Evolutionary conservation across 2,888 invertebrate genomes (phyloP).

Genomic region (Bimastos eiseni): DNA sequence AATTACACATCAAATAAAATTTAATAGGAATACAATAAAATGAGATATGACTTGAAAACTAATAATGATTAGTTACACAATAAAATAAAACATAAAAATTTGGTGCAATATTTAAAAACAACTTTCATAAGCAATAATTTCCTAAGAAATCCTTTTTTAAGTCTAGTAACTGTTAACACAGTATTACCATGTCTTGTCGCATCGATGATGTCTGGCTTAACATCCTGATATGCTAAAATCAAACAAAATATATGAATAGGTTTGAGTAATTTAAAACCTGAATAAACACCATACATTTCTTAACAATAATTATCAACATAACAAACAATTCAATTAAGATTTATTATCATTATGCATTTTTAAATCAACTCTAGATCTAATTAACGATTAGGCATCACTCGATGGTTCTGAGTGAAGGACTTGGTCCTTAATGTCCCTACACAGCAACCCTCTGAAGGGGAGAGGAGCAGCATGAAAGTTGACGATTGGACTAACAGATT

Average conservation of each 20-base stretch:
- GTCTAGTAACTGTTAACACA: background rate
- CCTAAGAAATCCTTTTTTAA: background rate
- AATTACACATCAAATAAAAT: too few species aligned
- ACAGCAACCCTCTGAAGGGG: too few species aligned
- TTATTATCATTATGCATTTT: too few species aligned
- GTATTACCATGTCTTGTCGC: conserved; percentile 59
- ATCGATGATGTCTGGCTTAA: conserved; percentile 59
- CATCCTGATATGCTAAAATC: conserved; percentile 54
- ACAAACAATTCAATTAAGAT: background rate
- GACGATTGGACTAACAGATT: too few species aligned
- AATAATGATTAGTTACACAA: too few species aligned
- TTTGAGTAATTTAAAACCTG: background rate
- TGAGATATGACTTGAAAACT: too few species aligned
- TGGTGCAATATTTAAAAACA: background rate
- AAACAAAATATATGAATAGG: background rate
- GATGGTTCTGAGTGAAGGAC: too few species aligned
- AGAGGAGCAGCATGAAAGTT: too few species aligned
- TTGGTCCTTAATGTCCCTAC: too few species aligned
- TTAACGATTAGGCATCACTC: too few species aligned
- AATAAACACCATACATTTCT: background rate
- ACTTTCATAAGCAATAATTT: background rate
- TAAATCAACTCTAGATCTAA: too few species aligned
- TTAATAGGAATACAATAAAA: too few species aligned
- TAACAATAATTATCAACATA: background rate
- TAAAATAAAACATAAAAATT: background rate